Conservation (phyloP, 23 tunicate species). For the Halocynthia roretzi region DNA sequence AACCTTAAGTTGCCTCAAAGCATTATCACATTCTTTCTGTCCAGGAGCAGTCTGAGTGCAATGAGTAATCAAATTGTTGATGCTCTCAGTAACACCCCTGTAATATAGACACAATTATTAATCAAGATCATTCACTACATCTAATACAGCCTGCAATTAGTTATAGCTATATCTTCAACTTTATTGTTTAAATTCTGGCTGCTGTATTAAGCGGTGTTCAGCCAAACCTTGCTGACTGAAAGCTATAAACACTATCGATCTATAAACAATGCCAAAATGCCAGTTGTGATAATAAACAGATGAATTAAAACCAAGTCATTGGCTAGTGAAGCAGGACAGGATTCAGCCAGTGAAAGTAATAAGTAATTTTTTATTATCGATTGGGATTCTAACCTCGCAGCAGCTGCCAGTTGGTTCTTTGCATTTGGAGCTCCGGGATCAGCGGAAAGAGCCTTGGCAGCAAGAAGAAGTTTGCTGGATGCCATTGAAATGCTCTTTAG, state of each 20-base stretch:
- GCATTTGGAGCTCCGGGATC: conserved; percentile 95
- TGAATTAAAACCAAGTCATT: too few relatives aligned
- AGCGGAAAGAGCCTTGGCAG: conserved; percentile 93
- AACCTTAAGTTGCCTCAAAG: conserved; percentile 88
- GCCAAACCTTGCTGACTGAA: too few relatives aligned
- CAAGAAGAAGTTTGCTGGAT: conserved; percentile 90
- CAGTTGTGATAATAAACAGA: too few relatives aligned
- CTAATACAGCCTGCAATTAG: too few relatives aligned
- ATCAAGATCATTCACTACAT: too few relatives aligned
- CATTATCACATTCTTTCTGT: conserved; percentile 97
- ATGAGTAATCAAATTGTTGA: conserved; percentile 94
- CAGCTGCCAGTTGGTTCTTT: conserved; percentile 90
- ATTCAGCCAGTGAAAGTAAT: too few relatives aligned
- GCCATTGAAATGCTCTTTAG: conserved; percentile 88
- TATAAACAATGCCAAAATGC: too few relatives aligned
- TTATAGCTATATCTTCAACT: too few relatives aligned
- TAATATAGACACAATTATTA: not conserved
- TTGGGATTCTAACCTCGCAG: conserved; percentile 62
- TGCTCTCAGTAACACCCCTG: conserved; percentile 95
- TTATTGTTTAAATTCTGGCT: too few relatives aligned
- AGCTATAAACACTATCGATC: too few relatives aligned
- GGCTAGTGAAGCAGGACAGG: not conserved
- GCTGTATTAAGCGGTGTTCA: too few relatives aligned
- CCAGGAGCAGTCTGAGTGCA: conserved; percentile 99
- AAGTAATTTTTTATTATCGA: too few relatives aligned